Evolutionary conservation across 2,797 vertebrate genomes (phyloP).

Genomic region (Paratrypauchen microcephalus): DNA sequence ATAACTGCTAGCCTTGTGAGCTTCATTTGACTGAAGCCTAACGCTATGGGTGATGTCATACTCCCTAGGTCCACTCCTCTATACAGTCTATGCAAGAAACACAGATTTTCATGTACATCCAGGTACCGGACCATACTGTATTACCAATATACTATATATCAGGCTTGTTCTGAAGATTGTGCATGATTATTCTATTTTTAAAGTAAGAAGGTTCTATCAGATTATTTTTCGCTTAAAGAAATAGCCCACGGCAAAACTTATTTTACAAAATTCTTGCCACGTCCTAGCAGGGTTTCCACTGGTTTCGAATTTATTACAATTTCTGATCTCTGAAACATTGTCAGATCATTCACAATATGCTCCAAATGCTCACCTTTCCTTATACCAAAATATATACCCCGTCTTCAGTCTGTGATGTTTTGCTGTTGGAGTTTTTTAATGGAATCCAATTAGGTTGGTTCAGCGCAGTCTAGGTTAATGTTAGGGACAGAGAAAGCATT

Average conservation of each 20-base stretch:
- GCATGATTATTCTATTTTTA: neutral
- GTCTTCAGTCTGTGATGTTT: neutral
- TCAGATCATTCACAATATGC: neutral
- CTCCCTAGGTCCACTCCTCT: too few relatives aligned
- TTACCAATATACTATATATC: too few relatives aligned
- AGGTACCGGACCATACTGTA: too few relatives aligned
- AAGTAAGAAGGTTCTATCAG: neutral
- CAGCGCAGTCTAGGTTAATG: neutral
- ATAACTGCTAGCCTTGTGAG: too few relatives aligned
- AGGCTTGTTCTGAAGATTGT: neutral
- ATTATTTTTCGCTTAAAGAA: conserved; percentile 5
- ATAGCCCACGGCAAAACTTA: neutral
- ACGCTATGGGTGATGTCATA: too few relatives aligned
- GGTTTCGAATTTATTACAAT: neutral
- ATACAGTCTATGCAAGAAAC: too few relatives aligned
- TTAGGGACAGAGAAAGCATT: neutral
- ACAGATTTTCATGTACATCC: too few relatives aligned
- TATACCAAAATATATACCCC: neutral
- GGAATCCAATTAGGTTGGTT: neutral
- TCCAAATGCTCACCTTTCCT: neutral
- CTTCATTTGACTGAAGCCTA: too few relatives aligned
- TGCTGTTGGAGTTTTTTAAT: neutral
- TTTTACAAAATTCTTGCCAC: neutral
- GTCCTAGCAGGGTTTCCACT: neutral
- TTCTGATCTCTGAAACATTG: neutral